Evolutionary conservation across 2,888 invertebrate genomes (phyloP), one percentile per base, ranked within the genome.

Genomic region (Anarsia innoxiella): DNA sequence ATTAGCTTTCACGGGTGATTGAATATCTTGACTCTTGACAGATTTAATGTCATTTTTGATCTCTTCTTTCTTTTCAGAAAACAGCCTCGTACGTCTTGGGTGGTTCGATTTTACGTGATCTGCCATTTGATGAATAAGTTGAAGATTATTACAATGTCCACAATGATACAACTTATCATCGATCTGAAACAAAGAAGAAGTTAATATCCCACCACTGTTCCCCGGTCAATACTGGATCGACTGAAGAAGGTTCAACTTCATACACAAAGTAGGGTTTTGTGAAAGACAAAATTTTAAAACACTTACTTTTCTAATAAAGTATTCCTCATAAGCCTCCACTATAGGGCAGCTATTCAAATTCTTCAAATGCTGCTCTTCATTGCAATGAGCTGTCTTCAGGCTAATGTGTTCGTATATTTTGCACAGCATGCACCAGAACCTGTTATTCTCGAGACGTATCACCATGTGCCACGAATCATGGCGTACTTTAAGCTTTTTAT

Each of bases 391-490:
- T 0, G 14, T 9, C 14, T 52, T 56, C 3, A 13, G 1, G 1
- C 42, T 36, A 0, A 46, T 13, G 1, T 40, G 48, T 0, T 27
- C 42, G 1, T 33, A 33, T 0, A 12, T 3, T 3, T 46, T 51
- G 30, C 66, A 66, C 0, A 44, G 52, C 61, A 63, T 65, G 23
- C 66, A 66, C n/a, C 57, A 62, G 8, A 52, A 51, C 0, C 30
- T 34, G 13, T 53, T 52, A 0, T 5, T 4, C 16, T 46, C 45
- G 1, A 43, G 42, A 0, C 11, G 34, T 0, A 56, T 37, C 0
- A 66, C 23, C 65, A 66, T 64, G 32, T 63, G 48, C 60, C 62
- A 68, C 0, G 53, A 53, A 2, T 69, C 56, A 5, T 39, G 56
- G 0, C 43, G 46, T 0, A 68, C 51, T 5, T 45, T 48, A 0